A percentile compares a stretch with the other conserved stretches of the same genome.
These are phyloP conservation scores for Diadumene lineata DNA, from an alignment of 92 coral and sea anemone genomes.

Conservation along the genomic window DNA sequence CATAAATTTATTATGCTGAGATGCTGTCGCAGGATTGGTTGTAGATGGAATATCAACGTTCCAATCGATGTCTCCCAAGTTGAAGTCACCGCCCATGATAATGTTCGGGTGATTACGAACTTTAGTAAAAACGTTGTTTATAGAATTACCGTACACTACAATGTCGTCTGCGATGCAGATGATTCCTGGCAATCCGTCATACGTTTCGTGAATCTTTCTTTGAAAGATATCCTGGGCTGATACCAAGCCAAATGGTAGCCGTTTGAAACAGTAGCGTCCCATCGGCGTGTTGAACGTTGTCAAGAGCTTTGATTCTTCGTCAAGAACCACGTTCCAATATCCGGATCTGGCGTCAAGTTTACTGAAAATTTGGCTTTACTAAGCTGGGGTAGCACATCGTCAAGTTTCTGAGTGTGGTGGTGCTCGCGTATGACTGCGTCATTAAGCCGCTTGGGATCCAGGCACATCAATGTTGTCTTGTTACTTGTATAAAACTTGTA, in stretches of 20 bases:
- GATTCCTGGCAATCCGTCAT: constrained; percentile 33
- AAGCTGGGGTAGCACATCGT: constrained; percentile 38
- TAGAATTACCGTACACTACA: background rate
- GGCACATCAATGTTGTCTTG: too few species aligned
- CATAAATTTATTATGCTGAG: too few species aligned
- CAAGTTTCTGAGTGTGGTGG: constrained; percentile 40
- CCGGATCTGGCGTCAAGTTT: background rate
- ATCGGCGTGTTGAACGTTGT: constrained; percentile 38
- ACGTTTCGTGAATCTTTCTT: constrained; percentile 30
- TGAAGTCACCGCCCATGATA: too few species aligned
- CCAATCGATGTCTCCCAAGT: too few species aligned
- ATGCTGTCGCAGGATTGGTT: too few species aligned
- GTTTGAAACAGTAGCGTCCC: constrained; percentile 34
- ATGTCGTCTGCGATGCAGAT: too few species aligned
- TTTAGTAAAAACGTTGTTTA: too few species aligned
- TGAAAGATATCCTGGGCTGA: constrained; percentile 31
- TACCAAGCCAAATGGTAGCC: constrained; percentile 38
- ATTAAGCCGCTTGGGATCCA: constrained; percentile 39
- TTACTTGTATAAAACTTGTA: too few species aligned
- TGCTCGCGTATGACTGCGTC: constrained; percentile 40
- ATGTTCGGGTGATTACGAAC: too few species aligned
- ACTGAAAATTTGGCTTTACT: background rate
- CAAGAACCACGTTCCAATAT: background rate
- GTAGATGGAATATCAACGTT: too few species aligned
- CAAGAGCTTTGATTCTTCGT: constrained; percentile 9